Evolutionary conservation across 2,113 vertebrate species (phyloP).

Genomic region (Limnothrissa miodon): DNA sequence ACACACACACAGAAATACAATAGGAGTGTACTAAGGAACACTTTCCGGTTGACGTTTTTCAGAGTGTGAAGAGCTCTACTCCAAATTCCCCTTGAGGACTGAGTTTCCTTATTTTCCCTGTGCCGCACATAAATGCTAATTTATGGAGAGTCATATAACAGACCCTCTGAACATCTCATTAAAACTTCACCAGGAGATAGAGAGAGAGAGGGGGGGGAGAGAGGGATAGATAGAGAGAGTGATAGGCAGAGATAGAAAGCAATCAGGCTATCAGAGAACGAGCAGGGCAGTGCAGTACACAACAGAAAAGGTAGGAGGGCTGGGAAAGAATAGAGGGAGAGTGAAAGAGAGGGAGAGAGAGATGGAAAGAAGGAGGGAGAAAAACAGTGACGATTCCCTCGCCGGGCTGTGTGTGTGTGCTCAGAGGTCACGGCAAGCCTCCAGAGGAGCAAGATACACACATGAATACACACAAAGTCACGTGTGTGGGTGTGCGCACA

Average conservation of each 20-base stretch:
- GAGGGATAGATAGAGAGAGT: background rate
- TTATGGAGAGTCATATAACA: background rate
- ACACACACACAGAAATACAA: background rate
- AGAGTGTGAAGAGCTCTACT: background rate
- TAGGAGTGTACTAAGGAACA: background rate
- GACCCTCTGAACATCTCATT: background rate
- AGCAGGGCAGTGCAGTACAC: background rate
- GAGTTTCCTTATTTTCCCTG: background rate
- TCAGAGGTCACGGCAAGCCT: constrained; percentile 16
- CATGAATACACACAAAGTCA: constrained; percentile 4
- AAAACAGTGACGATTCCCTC: background rate
- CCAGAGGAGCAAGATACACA: background rate
- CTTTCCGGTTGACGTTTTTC: background rate
- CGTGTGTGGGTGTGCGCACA: background rate
- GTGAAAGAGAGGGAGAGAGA: background rate
- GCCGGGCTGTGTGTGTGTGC: background rate
- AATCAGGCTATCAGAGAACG: background rate
- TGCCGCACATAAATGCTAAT: background rate
- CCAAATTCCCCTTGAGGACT: background rate
- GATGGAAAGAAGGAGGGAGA: background rate
- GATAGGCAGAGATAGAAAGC: background rate
- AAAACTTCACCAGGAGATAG: background rate
- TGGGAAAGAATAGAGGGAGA: background rate
- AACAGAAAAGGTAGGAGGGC: background rate
- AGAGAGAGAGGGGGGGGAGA: background rate